A percentile compares a stretch with the other conserved stretches of the same genome.
These are phyloP conservation scores for Anguilla marmorata DNA, from an alignment of 2,797 vertebrate species.

Conservation along the genomic window DNA sequence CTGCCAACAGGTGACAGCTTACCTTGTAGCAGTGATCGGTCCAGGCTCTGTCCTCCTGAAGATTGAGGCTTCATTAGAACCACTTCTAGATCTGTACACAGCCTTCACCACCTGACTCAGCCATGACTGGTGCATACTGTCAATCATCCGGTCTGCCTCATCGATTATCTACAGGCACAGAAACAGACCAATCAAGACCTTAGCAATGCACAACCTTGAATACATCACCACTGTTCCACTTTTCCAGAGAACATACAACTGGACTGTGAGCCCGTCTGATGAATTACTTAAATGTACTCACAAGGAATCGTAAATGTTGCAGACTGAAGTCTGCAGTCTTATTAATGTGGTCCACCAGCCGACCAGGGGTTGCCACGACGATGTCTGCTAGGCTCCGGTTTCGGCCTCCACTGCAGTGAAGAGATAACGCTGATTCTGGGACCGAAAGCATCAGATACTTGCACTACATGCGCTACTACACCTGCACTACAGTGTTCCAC, in stretches of 20 bases:
- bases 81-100: slow-evolving; percentile 59
- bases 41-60: slow-evolving; percentile 72
- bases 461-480: neutral
- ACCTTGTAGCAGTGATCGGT: slow-evolving; percentile 83
- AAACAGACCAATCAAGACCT: neutral
- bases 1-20: slow-evolving; percentile 28
- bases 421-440: neutral
- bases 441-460: neutral
- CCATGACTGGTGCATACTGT: slow-evolving; percentile 94
- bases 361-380: slow-evolving; percentile 89
- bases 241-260: neutral
- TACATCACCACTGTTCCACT: neutral
- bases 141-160: slow-evolving; percentile 94
- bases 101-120: slow-evolving; percentile 82
- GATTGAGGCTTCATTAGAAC: slow-evolving; percentile 45
- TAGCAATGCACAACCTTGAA: neutral
- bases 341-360: slow-evolving; percentile 91
- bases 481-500: neutral
- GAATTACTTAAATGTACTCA: slow-evolving; percentile 56
- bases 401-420: slow-evolving; percentile 53
- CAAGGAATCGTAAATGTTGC: slow-evolving; percentile 85
- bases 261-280: neutral
- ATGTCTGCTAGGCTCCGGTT: slow-evolving; percentile 86
- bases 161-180: slow-evolving; percentile 78
- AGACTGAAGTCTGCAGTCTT: slow-evolving; percentile 82